Conservation (phyloP, 2,113 vertebrate genomes). For the Nycticryphes semicollaris region DNA sequence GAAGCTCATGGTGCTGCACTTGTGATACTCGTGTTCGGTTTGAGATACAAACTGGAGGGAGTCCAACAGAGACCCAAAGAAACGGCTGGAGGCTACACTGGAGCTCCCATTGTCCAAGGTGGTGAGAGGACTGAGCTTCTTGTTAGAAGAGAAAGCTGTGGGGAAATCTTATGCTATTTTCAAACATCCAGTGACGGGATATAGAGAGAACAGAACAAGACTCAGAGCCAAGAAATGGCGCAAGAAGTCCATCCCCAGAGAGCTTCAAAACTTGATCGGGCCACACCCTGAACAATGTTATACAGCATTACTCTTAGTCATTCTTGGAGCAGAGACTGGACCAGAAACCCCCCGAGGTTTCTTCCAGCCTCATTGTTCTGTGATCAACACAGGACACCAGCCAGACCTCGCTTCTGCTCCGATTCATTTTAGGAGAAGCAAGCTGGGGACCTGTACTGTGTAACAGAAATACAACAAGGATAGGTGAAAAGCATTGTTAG, state of each 20-base stretch:
- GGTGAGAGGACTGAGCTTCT: not conserved
- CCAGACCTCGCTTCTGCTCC: not conserved
- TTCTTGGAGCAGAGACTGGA: not conserved
- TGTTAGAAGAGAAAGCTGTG: not conserved
- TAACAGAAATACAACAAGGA: not conserved
- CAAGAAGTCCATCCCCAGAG: not conserved
- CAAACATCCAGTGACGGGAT: not conserved
- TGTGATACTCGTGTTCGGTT: not conserved
- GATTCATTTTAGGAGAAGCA: not conserved
- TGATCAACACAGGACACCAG: not conserved
- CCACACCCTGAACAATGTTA: not conserved
- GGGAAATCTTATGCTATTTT: not conserved
- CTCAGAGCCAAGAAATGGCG: not conserved
- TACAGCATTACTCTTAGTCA: not conserved
- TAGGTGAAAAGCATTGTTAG: fast-evolving
- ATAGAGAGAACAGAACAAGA: not conserved
- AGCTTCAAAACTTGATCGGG: not conserved
- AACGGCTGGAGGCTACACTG: not conserved
- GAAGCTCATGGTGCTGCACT: not conserved
- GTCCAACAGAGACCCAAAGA: not conserved
- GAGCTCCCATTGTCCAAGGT: not conserved
- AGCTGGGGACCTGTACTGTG: not conserved
- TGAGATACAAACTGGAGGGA: not conserved
- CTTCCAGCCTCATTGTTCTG: not conserved
- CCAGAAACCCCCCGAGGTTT: not conserved